A percentile compares a stretch with the other conserved stretches of the same genome.
phyloP scores from a whole-genome alignment of 2,113 vertebrate genomes.

The Ramphastos sulfuratus region DNA sequence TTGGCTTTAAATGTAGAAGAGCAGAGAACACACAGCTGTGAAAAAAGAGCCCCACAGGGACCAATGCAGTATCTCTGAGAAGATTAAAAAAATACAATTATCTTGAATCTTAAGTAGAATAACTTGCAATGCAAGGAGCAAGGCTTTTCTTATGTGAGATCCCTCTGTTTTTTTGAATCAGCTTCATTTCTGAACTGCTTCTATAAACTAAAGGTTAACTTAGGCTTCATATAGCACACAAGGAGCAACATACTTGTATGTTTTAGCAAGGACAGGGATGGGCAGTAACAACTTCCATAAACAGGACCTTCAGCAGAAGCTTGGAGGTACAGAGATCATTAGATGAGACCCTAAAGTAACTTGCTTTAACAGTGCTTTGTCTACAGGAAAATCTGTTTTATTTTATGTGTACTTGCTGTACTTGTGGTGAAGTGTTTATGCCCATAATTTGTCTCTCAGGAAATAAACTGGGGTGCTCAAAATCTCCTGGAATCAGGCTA shows the following conservation, averaged over 20 bases:
- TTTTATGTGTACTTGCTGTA: background rate
- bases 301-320: background rate
- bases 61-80: background rate
- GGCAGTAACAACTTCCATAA: background rate
- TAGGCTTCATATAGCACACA: background rate
- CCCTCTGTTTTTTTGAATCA: background rate
- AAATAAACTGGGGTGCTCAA: background rate
- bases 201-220: background rate
- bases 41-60: background rate
- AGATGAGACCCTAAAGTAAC: background rate
- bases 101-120: background rate
- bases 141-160: background rate
- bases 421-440: background rate
- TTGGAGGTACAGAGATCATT: background rate
- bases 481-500: background rate
- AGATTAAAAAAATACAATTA: background rate
- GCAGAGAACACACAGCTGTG: background rate
- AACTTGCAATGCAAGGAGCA: background rate
- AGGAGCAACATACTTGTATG: fast-evolving
- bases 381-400: background rate
- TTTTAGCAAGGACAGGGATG: background rate
- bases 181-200: background rate
- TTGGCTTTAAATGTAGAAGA: background rate
- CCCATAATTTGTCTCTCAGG: background rate
- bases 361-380: background rate